Base-by-base conservation (phyloP, 2,888 invertebrate genomes). In the Entomobrya multifasciata region DNA sequence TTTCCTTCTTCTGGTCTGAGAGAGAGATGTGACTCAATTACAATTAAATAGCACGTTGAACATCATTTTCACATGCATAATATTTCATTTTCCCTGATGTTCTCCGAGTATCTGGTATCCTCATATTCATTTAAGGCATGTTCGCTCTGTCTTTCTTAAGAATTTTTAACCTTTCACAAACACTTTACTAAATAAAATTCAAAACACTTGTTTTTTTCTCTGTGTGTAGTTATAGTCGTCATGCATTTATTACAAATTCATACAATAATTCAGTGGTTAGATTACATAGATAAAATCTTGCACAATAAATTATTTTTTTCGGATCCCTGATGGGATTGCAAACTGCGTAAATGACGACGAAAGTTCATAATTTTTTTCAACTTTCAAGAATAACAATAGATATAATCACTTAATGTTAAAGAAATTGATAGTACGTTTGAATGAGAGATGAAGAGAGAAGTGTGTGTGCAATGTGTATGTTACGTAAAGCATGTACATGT, bases 1-100 rank as follows among this genome's bases (percentile, higher is more conserved):
- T 70, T 44, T 57, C 17, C 57, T 15, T n/a, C 15, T 52, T 30
- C 0, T 36, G 13, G 65, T 52, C 80, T 52, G 22, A 17, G 41
- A 47, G 47, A 70, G 67, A 76, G 41, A 78, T 85, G 85, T 85
- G 85, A 85, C 85, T 85, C 78, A 85, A 85, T 85, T 85, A 78
- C 79, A 72, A 79, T 78, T 79, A 85, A 79, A 85, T 85, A 70
- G 57, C 62, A 74, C 79, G 49, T 41, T 72, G 85, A 72, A 62
- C 78, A 79, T 78, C 47, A 79, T 79, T 72, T n/a, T 79, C 74
- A 49, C 49, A 79, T 79, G 67, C 44, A 27, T 44, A 78, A 79
- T 85, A 85, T 77, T 85, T 85, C 79, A 85, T 85, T 49, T 85
- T 72, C 44, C 47, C 13, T n/a, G n/a, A n/a, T n/a, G 8, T 36